Percentiles rank a stretch among this genome's conserved stretches.
phyloP scores from a whole-genome alignment of 2,888 invertebrate species.

The Orgyia antiqua region DNA sequence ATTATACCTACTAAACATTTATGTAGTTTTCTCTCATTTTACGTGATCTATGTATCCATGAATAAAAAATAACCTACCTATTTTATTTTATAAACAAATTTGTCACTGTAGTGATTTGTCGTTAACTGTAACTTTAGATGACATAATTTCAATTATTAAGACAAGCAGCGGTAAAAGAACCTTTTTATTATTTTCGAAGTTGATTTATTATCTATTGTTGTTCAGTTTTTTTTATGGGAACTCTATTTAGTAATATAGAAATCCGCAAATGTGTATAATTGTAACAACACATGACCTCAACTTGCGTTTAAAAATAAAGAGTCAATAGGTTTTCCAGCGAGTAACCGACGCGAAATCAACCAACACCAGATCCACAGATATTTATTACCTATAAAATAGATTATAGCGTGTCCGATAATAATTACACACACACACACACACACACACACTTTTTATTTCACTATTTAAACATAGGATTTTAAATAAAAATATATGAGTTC shows the following conservation, averaged over 20 bases:
- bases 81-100: too few relatives aligned
- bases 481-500: conserved; percentile 37
- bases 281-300: conserved; percentile 42
- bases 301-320: conserved; percentile 53
- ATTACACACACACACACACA: conserved; percentile 40
- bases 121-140: too few relatives aligned
- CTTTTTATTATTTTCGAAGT: too few relatives aligned
- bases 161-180: too few relatives aligned
- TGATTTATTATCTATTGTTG: too few relatives aligned
- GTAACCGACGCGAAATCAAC: conserved; percentile 34
- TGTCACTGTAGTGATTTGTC: too few relatives aligned
- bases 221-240: too few relatives aligned
- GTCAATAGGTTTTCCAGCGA: conserved; percentile 35
- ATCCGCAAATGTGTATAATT: conserved; percentile 13
- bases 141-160: too few relatives aligned
- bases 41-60: background rate
- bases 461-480: conserved; percentile 35
- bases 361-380: conserved; percentile 57
- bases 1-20: conserved; percentile 7
- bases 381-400: conserved; percentile 65
- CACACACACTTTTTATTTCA: conserved; percentile 30
- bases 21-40: too few relatives aligned
- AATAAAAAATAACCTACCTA: too few relatives aligned
- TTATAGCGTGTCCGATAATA: conserved; percentile 37
- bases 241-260: too few relatives aligned